These are phyloP conservation scores for Varecia variegata DNA, from an alignment of 2,797 vertebrate genomes.

Conservation along the genomic window DNA sequence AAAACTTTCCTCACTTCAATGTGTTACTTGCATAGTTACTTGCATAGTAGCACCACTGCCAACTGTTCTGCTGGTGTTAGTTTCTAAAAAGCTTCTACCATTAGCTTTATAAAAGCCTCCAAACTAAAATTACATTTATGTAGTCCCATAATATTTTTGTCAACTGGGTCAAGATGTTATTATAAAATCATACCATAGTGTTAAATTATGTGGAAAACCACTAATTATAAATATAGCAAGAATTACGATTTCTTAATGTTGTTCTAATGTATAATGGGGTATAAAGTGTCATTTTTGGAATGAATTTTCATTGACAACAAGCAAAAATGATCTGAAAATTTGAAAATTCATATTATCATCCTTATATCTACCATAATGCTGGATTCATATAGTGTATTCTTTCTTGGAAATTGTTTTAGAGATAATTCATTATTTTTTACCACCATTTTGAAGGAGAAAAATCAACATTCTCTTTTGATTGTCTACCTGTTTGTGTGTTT, in stretches of 20 bases:
- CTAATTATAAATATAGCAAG: not conserved
- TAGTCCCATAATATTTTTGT: not conserved
- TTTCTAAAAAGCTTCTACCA: not conserved
- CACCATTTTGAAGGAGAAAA: not conserved
- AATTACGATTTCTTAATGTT: constrained; percentile 24
- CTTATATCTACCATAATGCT: not conserved
- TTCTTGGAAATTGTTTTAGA: not conserved
- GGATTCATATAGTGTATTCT: not conserved
- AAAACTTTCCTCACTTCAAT: not conserved
- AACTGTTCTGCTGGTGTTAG: not conserved
- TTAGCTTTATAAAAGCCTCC: not conserved
- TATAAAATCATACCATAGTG: not conserved
- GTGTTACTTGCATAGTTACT: not conserved
- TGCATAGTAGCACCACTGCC: not conserved
- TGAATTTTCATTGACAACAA: constrained; percentile 7
- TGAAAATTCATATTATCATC: not conserved
- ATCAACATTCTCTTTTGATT: not conserved
- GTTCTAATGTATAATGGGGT: not conserved
- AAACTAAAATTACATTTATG: not conserved
- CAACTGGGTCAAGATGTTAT: not conserved
- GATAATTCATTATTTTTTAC: not conserved
- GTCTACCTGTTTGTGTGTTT: not conserved
- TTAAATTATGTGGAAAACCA: not conserved
- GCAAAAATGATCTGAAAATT: not conserved
- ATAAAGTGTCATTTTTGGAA: not conserved